Evolutionary conservation across 2,113 vertebrate genomes (phyloP).

Genomic region (Beaufortia kweichowensis): DNA sequence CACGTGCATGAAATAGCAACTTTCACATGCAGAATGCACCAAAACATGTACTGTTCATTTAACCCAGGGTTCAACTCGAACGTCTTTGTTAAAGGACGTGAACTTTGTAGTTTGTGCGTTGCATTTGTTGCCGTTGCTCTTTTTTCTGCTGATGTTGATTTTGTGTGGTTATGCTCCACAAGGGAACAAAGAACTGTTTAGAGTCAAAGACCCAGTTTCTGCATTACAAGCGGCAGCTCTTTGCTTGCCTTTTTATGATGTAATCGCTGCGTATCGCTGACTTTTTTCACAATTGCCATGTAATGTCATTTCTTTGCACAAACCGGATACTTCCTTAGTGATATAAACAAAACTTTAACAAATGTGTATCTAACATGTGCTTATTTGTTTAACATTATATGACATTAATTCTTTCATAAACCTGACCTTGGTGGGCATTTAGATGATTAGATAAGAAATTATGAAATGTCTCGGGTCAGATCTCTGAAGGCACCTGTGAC

Average conservation of each 20-base stretch:
- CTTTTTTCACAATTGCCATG: background rate
- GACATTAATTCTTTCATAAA: background rate
- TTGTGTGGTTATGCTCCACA: constrained; percentile 38
- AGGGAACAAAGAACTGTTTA: constrained; percentile 23
- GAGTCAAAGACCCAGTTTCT: constrained; percentile 20
- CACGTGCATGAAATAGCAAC: background rate
- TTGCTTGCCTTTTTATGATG: constrained; percentile 9
- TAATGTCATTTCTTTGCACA: background rate
- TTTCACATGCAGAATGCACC: background rate
- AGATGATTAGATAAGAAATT: no score
- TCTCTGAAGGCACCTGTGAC: no score
- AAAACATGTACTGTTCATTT: background rate
- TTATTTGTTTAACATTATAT: constrained; percentile 2
- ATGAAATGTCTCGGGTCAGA: no score
- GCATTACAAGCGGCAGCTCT: constrained; percentile 28
- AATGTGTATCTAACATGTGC: background rate
- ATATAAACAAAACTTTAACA: constrained; percentile 4
- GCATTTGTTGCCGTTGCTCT: constrained; percentile 1
- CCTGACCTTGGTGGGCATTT: background rate
- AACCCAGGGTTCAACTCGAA: no score
- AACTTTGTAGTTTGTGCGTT: background rate
- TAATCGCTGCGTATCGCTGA: background rate
- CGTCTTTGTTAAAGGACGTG: background rate
- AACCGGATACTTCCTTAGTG: constrained; percentile 4
- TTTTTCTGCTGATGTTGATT: constrained; percentile 45